phyloP scores from a whole-genome alignment of 2,113 vertebrate genomes.

The Scomber japonicus region DNA sequence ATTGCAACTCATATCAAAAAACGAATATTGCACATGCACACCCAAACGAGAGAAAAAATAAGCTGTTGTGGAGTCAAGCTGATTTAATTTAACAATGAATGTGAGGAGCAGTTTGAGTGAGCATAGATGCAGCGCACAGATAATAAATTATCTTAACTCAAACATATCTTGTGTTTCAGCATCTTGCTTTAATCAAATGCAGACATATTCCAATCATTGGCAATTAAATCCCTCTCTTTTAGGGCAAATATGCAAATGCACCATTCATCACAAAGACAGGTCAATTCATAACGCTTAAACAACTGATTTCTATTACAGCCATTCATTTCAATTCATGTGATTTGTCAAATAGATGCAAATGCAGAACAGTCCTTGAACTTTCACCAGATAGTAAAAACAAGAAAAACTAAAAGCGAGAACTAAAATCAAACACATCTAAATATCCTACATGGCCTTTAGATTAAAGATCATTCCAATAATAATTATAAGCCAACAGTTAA shows the following conservation, averaged over 20 bases:
- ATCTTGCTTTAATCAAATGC: conserved; percentile 56
- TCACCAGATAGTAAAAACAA: not conserved
- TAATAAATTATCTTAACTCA: conserved; percentile 16
- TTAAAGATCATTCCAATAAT: conserved; percentile 6
- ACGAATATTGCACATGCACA: not conserved
- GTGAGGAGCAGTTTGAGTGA: conserved; percentile 1
- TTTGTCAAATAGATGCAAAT: conserved; percentile 4
- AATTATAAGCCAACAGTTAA: not conserved
- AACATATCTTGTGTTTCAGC: conserved; percentile 21
- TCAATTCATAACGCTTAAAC: conserved; percentile 16
- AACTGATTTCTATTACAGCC: conserved; percentile 12
- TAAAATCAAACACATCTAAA: too few relatives aligned
- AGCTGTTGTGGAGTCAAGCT: not conserved
- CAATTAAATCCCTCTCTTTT: conserved; percentile 39
- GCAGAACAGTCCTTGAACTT: not conserved
- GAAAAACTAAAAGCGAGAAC: not conserved
- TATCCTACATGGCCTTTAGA: not conserved
- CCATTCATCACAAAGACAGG: conserved; percentile 32
- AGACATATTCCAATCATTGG: conserved; percentile 51
- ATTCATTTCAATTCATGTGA: conserved; percentile 1
- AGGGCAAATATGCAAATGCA: conserved; percentile 29
- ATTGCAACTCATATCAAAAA: not conserved
- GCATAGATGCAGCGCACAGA: not conserved
- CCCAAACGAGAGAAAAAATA: not conserved
- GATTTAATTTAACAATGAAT: not conserved